Conservation (phyloP, 2,113 vertebrate genomes). For the Tiliqua scincoides region DNA sequence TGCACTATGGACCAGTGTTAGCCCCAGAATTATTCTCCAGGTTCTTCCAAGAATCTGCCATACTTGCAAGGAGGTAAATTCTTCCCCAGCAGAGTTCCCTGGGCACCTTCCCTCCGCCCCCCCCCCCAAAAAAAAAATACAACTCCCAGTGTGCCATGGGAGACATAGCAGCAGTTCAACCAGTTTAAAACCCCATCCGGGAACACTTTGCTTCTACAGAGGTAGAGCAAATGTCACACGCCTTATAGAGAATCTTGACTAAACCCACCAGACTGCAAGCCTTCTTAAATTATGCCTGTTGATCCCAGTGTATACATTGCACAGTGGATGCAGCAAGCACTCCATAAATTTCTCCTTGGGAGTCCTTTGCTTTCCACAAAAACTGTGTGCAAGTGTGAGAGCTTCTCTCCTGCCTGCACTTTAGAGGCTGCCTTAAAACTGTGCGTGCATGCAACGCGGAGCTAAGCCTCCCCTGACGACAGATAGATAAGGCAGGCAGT, state of each 20-base stretch:
- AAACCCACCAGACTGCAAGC: constrained; percentile 12
- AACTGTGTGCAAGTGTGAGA: background rate
- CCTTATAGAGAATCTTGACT: background rate
- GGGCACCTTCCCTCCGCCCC: too few relatives aligned
- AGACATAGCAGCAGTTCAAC: background rate
- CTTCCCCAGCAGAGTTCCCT: background rate
- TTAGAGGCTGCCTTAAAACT: constrained; percentile 2
- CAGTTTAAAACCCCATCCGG: background rate
- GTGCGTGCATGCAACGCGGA: background rate
- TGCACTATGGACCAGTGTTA: background rate
- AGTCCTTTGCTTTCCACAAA: background rate
- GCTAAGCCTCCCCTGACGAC: background rate
- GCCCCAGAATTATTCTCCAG: background rate
- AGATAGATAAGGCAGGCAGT: too few relatives aligned
- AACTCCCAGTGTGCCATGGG: background rate
- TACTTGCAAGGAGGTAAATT: background rate
- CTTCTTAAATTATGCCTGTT: constrained; percentile 22
- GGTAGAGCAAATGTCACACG: constrained; percentile 17
- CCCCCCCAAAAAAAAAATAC: background rate
- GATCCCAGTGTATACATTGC: constrained; percentile 11
- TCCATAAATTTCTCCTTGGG: constrained; percentile 8
- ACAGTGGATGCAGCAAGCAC: background rate
- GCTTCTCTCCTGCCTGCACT: constrained; percentile 17
- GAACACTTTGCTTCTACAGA: background rate
- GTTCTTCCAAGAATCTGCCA: background rate